Base-by-base conservation (phyloP, 37 sponge, comb jelly and placozoan genomes). In the Dysidea cf. avara region DNA sequence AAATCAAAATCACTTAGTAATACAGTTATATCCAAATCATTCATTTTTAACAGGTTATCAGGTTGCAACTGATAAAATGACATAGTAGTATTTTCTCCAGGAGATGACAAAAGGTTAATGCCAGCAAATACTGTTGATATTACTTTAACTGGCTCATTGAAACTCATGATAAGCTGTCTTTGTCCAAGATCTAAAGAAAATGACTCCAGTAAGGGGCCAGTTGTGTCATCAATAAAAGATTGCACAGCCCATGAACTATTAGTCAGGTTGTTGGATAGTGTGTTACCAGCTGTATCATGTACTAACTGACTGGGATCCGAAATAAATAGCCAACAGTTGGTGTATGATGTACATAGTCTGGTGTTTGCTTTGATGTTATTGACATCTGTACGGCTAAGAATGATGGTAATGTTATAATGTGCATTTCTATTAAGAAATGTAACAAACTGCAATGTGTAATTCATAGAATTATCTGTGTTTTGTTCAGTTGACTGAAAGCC, bases 321-420 rank as follows among this genome's bases (percentile, higher is more conserved):
- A 49, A 92, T 34, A 2, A 84, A 87, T 50, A 92, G 51, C 92
- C 92, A 92, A 63, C 92, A 92, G 74, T 79, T 63, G 21, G 88
- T 52, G 39, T 66, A 72, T 32, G 87, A 82, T 20, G 76, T 63
- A 61, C 92, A 92, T 43, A 92, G 75, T 2, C 80, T 58, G 1
- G 50, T 46, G 12, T 30, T 34, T 32, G 83, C 67, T 59, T 92
- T 92, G 43, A 92, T 31, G 1, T 78, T 61, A 58, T 92, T 92
- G 52, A 86, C 62, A 33, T 83, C 92, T 0, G n/a, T 47, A 30
- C 47, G 38, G 9, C 83, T 71, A 35, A 92, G 34, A 9, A 52
- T 53, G 18, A 92, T 75, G 56, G 74, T 86, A 24, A 92, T 59
- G 9, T 39, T 79, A 0, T 14, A n/a, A n/a, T n/a, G n/a, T n/a